A percentile compares a stretch with the other conserved stretches of the same genome.
Conservation (phyloP, 1,140 invertebrate genomes). For the Bombus waltoni region DNA sequence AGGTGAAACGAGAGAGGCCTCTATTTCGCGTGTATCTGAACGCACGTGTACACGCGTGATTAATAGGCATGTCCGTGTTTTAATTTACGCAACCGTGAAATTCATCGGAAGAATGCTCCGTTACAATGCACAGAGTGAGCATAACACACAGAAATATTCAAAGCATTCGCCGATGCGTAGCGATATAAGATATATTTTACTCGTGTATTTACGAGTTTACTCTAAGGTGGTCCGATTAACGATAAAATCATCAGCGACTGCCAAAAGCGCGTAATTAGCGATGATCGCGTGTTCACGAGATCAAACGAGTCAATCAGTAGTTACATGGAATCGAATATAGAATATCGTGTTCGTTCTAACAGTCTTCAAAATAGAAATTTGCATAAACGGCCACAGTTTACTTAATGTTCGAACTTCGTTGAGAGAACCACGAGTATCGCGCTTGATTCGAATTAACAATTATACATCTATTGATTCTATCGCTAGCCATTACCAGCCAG, state of each 20-base stretch:
- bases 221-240: no score
- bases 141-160: no score
- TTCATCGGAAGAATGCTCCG: neutral
- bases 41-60: neutral
- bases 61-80: neutral
- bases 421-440: neutral
- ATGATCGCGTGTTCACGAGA: no score
- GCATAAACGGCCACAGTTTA: neutral
- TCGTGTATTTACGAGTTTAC: no score
- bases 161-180: no score
- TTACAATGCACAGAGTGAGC: neutral
- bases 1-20: neutral
- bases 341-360: no score
- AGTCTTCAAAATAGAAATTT: neutral
- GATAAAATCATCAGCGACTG: no score
- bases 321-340: no score
- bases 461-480: neutral
- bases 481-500: slow-evolving; percentile 43
- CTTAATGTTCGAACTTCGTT: neutral
- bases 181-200: no score
- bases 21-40: neutral
- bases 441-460: neutral
- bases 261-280: no score
- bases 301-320: no score
- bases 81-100: neutral